Evolutionary conservation across 2,888 invertebrate species (phyloP), one percentile per base, ranked within the genome.

Genomic region (Gastracanthus pulcherrimus): DNA sequence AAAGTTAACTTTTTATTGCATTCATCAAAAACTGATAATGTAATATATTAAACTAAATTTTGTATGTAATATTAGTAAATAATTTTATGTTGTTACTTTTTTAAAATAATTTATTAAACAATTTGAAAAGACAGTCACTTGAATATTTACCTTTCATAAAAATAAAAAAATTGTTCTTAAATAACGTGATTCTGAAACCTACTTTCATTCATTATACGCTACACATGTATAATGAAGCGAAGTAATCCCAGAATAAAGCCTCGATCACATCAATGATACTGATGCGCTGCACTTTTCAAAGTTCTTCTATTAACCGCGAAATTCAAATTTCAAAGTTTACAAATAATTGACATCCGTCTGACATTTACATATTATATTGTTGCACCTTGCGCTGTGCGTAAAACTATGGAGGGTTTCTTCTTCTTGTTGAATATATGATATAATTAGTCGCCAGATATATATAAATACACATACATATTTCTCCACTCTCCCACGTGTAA

Each of bases 401-500:
- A 4, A 7, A 38, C 48, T 29, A 64, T n/a, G n/a, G n/a, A n/a
- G n/a, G n/a, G n/a, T n/a, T n/a, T n/a, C n/a, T n/a, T n/a, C n/a
- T n/a, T n/a, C n/a, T n/a, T n/a, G n/a, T n/a, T n/a, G n/a, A n/a
- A n/a, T n/a, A n/a, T n/a, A n/a, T n/a, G n/a, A n/a, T n/a, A n/a
- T n/a, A n/a, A n/a, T n/a, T n/a, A n/a, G n/a, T n/a, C n/a, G n/a
- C n/a, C n/a, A n/a, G n/a, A n/a, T n/a, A n/a, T n/a, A n/a, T n/a
- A n/a, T 29, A 38, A 29, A 41, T 60, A 60, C 36, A 75, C 16
- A 51, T 64, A 36, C 26, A 64, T 13, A 26, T 71, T 62, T 77
- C 45, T 78, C 23, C 36, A 62, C 69, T 76, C 38, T 31, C 60
- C 71, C 72, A 48, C 45, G 48, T 81, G 81, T 81, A 81, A 77